Base-by-base conservation (phyloP, 2,113 vertebrate species). In the Lichenostomus cassidix region DNA sequence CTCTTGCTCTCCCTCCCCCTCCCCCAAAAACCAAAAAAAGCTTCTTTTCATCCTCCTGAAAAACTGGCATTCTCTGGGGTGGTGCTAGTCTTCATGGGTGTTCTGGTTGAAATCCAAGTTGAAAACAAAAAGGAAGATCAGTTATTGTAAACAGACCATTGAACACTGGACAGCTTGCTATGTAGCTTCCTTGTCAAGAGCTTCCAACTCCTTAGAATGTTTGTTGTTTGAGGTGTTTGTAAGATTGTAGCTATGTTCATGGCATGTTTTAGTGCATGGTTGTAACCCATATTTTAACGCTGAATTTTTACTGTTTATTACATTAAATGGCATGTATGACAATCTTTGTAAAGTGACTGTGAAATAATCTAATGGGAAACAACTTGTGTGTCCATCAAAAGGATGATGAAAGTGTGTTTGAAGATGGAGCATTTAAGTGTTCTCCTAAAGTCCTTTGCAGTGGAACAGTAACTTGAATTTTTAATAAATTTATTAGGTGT, bases 171-270 rank as follows among this genome's bases (percentile, higher is more conserved):
- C 42, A 63, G 63, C 75, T 80, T 85, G 46, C 79, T 27, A 1
- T 69, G 50, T 33, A 39, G 33, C 46, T 74, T 73, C 50, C 68
- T 86, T 90, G 59, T 86, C 9, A 67, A 70, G 71, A 67, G 60
- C 59, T 90, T 95, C 67, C 55, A 93, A 78, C 56, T 93, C 41
- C 60, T 59, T 67, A 18, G 27, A 29, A 29, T 63, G 47, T 74
- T 95, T 94, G 68, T 59, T 91, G 63, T 77, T 90, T 55, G 37
- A 92, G 49, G n/a, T 81, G 55, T 90, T 92, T 44, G 18, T 92
- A 83, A 80, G 16, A 9, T 39, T 67, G 63, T 46, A 78, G 39
- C 28, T 33, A 59, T 80, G 42, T 69, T 87, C 20, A 37, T 49
- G 24, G 41, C 28, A 22, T 69, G 13, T 46, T 85, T 79, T 22